These are phyloP conservation scores for Sus scrofa DNA, from an alignment of 2,113 vertebrate species.

Conservation along the genomic window T2T-Sscrofa CM000820.6:72706501-72707000, in stretches of 20 bases:
- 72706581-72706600: neutral
- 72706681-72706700: neutral
- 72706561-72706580: neutral
- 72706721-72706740: neutral
- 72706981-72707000: neutral
- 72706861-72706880: neutral
- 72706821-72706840: neutral
- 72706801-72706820: neutral
- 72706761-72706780: neutral
- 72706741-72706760: neutral
- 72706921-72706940: neutral
- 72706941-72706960: neutral
- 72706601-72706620: no score
- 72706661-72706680: neutral
- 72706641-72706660: rapidly evolving
- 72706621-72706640: no score
- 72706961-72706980: neutral
- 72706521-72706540: neutral
- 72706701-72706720: neutral
- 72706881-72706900: rapidly evolving
- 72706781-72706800: neutral
- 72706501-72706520: neutral
- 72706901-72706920: no score
- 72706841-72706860: neutral
- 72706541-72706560: neutral